Evolutionary conservation across 2,797 vertebrate genomes (phyloP).

Genomic region (Cygnus olor): DNA sequence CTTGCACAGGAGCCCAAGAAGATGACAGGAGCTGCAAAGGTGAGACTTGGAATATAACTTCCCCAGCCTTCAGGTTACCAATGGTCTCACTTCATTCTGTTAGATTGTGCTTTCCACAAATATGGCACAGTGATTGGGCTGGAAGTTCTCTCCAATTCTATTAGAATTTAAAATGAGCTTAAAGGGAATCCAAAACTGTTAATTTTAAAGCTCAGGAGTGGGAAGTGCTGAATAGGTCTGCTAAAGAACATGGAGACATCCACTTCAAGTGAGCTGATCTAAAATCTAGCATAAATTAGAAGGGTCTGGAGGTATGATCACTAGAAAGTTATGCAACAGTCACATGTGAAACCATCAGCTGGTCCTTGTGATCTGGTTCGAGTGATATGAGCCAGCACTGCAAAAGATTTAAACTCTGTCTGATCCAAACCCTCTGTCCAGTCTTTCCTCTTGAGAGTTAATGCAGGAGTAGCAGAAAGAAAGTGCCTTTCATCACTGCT

Average conservation of each 20-base stretch:
- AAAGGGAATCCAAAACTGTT: neutral
- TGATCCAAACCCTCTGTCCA: neutral
- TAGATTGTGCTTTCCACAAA: neutral
- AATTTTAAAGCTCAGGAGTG: neutral
- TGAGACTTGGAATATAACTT: neutral
- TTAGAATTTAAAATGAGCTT: neutral
- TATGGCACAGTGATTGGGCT: neutral
- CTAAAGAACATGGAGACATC: neutral
- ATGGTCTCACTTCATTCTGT: neutral
- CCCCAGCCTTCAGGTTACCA: neutral
- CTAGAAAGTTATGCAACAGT: neutral
- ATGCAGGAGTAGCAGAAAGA: neutral
- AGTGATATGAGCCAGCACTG: neutral
- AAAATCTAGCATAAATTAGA: slow-evolving; percentile 13
- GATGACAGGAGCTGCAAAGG: neutral
- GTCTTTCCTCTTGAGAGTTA: neutral
- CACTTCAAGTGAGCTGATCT: neutral
- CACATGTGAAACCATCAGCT: neutral
- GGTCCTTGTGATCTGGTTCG: rapidly evolving
- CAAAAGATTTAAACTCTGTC: neutral
- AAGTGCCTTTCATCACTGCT: neutral
- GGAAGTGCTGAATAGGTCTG: neutral
- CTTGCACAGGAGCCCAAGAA: neutral
- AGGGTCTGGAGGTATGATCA: neutral
- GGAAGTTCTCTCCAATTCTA: neutral